Evolutionary conservation across 2,888 invertebrate species (phyloP).

Genomic region (Thymelicus acteon): DNA sequence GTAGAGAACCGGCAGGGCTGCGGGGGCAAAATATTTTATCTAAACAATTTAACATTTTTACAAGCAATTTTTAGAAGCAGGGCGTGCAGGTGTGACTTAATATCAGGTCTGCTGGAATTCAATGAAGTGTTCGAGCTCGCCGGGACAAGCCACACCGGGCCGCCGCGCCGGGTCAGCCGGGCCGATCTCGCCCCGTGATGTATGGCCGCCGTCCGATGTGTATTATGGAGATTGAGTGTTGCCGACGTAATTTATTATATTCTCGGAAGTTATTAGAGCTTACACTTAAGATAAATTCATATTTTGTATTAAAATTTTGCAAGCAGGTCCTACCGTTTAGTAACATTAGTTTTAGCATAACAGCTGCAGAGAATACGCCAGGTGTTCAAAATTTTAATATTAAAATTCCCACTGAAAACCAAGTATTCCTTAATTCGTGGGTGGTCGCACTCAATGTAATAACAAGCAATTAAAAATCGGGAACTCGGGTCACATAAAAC

Average conservation of each 20-base stretch:
- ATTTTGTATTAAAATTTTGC: conserved; percentile 3
- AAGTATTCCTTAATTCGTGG: too few relatives aligned
- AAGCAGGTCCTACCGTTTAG: background rate
- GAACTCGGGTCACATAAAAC: too few relatives aligned
- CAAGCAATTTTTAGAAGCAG: background rate
- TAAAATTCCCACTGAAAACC: too few relatives aligned
- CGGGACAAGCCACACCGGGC: too few relatives aligned
- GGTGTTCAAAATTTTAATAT: too few relatives aligned
- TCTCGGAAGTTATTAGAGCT: conserved; percentile 1
- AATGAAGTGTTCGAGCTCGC: background rate
- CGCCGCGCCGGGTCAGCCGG: background rate
- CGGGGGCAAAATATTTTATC: too few relatives aligned
- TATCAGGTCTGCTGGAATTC: conserved; percentile 9
- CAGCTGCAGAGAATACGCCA: too few relatives aligned
- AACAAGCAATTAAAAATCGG: too few relatives aligned
- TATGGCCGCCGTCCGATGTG: conserved; percentile 1
- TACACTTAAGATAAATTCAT: background rate
- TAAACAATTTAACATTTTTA: background rate
- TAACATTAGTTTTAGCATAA: too few relatives aligned
- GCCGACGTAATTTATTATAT: background rate
- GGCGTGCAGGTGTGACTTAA: conserved; percentile 10
- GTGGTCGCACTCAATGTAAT: too few relatives aligned
- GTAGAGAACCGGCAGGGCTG: too few relatives aligned
- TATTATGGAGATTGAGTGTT: conserved; percentile 7
- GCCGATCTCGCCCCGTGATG: background rate